Conservation (phyloP, 2,113 vertebrate genomes). For the Coreoperca whiteheadi region DNA sequence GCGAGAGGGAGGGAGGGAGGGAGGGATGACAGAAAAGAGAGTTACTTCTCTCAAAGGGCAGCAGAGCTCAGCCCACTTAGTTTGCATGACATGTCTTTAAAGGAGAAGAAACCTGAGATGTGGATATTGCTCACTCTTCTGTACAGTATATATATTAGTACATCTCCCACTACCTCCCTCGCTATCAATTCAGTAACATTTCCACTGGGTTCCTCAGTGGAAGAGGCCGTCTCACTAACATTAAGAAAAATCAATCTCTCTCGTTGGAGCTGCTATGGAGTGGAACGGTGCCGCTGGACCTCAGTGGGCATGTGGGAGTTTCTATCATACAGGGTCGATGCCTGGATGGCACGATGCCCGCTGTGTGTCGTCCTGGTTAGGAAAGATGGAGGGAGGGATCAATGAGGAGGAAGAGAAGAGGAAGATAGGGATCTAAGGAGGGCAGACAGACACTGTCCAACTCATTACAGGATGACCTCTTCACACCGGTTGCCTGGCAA, state of each 20-base stretch:
- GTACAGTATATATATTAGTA: slow-evolving; percentile 23
- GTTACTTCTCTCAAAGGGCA: slow-evolving; percentile 46
- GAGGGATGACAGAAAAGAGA: slow-evolving; percentile 24
- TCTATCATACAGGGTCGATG: slow-evolving; percentile 68
- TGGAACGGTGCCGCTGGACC: slow-evolving; percentile 50
- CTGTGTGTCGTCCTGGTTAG: slow-evolving; percentile 54
- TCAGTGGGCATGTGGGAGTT: slow-evolving; percentile 68
- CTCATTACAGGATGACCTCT: slow-evolving; percentile 80
- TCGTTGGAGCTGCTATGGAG: slow-evolving; percentile 35
- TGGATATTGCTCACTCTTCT: slow-evolving; percentile 24
- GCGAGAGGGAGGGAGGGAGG: slow-evolving; percentile 6
- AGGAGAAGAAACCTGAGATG: slow-evolving; percentile 22
- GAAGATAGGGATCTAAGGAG: slow-evolving; percentile 54
- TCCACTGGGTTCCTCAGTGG: slow-evolving; percentile 50
- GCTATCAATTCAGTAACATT: slow-evolving; percentile 70
- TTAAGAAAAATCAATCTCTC: slow-evolving; percentile 78
- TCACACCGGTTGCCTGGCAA: slow-evolving; percentile 76
- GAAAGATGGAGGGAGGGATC: slow-evolving; percentile 56
- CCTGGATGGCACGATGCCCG: slow-evolving; percentile 65
- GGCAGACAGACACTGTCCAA: slow-evolving; percentile 61
- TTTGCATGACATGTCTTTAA: slow-evolving; percentile 60
- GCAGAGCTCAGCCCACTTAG: slow-evolving; percentile 39
- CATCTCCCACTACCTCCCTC: slow-evolving; percentile 38
- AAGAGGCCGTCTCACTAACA: slow-evolving; percentile 66
- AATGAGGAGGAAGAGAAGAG: slow-evolving; percentile 65